Conservation (phyloP, 2,113 vertebrate genomes). For the Callopanchax toddi region DNA sequence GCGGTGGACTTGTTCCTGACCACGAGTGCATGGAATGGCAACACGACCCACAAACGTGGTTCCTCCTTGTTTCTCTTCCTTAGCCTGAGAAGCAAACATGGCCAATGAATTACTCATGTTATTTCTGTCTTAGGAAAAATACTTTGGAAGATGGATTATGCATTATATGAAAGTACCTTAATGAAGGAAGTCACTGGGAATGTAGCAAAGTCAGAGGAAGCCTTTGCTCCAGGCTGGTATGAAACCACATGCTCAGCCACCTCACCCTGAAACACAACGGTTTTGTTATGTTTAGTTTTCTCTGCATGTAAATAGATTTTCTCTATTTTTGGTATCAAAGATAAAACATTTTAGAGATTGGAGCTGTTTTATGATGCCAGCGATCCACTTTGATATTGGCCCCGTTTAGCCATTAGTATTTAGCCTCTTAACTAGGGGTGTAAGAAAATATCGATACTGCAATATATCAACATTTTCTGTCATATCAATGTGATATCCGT, state of each 20-base stretch:
- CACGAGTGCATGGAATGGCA: conserved; percentile 84
- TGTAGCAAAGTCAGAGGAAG: conserved; percentile 85
- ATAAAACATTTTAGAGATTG: no score
- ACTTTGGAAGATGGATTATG: neutral
- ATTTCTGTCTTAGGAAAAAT: no score
- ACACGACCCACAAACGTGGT: conserved; percentile 85
- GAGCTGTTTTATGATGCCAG: no score
- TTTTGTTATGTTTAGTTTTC: fast-evolving
- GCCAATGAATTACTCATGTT: no score
- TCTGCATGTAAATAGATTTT: no score
- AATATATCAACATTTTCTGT: no score
- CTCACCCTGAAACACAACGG: conserved; percentile 80
- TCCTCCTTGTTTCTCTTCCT: conserved; percentile 82
- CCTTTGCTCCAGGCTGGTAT: conserved; percentile 83
- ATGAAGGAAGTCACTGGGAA: conserved; percentile 89
- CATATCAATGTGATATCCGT: no score
- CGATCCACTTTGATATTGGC: no score
- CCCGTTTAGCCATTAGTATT: no score
- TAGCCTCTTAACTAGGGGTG: no score
- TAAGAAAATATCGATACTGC: no score
- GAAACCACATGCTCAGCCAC: conserved; percentile 86
- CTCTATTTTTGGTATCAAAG: no score
- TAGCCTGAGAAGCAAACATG: conserved; percentile 76
- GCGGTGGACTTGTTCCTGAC: conserved; percentile 85
- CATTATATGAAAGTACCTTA: conserved; percentile 77